These are phyloP conservation scores for Phaedon cochleariae DNA, from an alignment of 2,888 invertebrate genomes.

Conservation along the genomic window DNA sequence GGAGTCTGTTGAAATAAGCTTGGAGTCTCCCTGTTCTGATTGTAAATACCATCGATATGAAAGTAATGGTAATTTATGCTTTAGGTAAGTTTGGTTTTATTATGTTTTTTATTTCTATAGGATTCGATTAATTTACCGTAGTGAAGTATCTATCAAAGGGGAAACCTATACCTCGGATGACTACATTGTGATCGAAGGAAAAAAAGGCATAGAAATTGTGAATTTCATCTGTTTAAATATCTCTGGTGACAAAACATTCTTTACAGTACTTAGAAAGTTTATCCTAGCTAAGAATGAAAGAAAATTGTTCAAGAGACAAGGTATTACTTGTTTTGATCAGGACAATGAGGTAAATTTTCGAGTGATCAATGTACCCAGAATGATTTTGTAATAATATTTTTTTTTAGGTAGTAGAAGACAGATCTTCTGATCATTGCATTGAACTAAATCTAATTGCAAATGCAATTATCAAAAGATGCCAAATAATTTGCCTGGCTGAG, in stretches of 20 bases:
- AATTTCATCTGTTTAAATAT: slow-evolving; percentile 26
- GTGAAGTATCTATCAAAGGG: slow-evolving; percentile 16
- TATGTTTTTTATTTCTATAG: neutral
- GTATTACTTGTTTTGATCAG: slow-evolving; percentile 37
- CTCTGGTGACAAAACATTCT: slow-evolving; percentile 10
- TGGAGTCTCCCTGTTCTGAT: neutral
- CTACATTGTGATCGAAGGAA: slow-evolving; percentile 11
- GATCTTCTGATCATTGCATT: slow-evolving; percentile 24
- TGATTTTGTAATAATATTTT: neutral
- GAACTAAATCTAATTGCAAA: slow-evolving; percentile 22
- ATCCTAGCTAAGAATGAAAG: slow-evolving; percentile 36
- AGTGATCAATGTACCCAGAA: neutral
- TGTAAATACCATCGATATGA: neutral
- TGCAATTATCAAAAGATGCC: slow-evolving; percentile 29
- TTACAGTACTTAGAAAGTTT: slow-evolving; percentile 39
- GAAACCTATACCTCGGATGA: slow-evolving; percentile 13
- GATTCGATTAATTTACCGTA: neutral
- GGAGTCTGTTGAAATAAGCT: neutral
- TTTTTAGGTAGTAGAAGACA: slow-evolving; percentile 36
- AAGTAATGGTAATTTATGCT: neutral
- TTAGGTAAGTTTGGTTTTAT: neutral
- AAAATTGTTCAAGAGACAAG: slow-evolving; percentile 23
- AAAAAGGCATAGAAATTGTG: slow-evolving; percentile 12
- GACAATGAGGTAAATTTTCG: slow-evolving; percentile 42
- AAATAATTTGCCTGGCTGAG: slow-evolving; percentile 17